Base-by-base conservation (phyloP, 2,888 invertebrate genomes). In the Pherbina coryleti region DNA sequence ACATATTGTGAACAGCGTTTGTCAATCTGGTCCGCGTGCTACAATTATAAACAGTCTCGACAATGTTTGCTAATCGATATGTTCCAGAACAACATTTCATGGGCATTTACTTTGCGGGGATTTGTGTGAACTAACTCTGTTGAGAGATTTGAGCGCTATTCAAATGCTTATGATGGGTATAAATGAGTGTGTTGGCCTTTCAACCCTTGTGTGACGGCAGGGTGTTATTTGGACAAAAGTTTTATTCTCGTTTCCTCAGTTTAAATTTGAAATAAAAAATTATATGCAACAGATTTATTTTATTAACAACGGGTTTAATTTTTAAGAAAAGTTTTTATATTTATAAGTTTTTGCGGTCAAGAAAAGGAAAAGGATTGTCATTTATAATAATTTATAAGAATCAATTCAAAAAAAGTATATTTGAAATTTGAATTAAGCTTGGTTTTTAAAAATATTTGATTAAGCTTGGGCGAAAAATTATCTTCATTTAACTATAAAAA, bases 11-110 rank as follows among this genome's bases (percentile, higher is more conserved):
- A 5, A 5, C 3, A 17, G 2, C 11, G 60, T 60, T 25, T 19
- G 53, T 31, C n/a, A 51, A n/a, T 19, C 44, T 37, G 60, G 44
- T 72, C 22, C 72, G 37, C 60, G 14, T 37, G 67, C 75, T 37
- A 14, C 66, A 75, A 75, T 75, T 75, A 57, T 37, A 55, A 17
- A 66, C 75, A 67, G 55, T 75, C n/a, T n/a, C 66, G 55, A 53
- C 31, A 66, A 44, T 67, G 55, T 67, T 67, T 31, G 66, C 75
- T 75, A 75, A 75, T 75, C 75, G 55, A 75, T 75, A 66, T 55
- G 75, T 55, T 75, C 55, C 75, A 55, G 67, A 64, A n/a, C 37
- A 28, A 28, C 57, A 57, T 72, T 34, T 34, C n/a, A 37, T 57
- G 73, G 19, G 28, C 31, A 19, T 25, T 22, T 69, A 3, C 34